Conservation (phyloP, 2,113 vertebrate genomes). For the Macaca nemestrina region DNA sequence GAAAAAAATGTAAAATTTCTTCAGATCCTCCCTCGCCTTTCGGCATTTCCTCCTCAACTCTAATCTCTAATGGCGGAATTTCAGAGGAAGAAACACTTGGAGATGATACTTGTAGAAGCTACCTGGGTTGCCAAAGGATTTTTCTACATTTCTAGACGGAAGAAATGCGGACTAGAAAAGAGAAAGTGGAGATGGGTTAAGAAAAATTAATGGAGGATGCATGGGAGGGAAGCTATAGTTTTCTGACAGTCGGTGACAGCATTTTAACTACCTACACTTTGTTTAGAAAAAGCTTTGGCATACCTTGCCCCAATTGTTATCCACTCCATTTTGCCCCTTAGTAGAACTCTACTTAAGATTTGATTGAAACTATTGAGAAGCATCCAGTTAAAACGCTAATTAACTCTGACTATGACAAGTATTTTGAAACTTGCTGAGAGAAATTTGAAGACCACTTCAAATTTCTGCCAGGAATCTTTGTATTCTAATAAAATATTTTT, state of each 20-base stretch:
- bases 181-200: neutral
- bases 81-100: neutral
- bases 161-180: neutral
- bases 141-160: neutral
- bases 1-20: neutral
- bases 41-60: neutral
- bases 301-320: neutral
- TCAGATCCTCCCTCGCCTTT: neutral
- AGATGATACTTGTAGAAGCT: neutral
- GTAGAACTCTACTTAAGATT: neutral
- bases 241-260: neutral
- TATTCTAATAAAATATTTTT: neutral
- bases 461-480: neutral
- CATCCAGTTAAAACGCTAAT: neutral
- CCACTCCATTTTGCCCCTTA: neutral
- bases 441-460: neutral
- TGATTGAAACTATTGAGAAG: neutral
- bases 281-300: neutral
- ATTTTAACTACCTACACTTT: neutral
- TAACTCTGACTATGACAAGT: neutral
- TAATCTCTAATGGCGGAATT: neutral
- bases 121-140: neutral
- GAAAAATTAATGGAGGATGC: neutral
- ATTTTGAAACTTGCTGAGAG: conserved; percentile 1
- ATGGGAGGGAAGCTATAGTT: neutral